Conservation (phyloP, 2,113 vertebrate genomes). For the Pluvianellus socialis region DNA sequence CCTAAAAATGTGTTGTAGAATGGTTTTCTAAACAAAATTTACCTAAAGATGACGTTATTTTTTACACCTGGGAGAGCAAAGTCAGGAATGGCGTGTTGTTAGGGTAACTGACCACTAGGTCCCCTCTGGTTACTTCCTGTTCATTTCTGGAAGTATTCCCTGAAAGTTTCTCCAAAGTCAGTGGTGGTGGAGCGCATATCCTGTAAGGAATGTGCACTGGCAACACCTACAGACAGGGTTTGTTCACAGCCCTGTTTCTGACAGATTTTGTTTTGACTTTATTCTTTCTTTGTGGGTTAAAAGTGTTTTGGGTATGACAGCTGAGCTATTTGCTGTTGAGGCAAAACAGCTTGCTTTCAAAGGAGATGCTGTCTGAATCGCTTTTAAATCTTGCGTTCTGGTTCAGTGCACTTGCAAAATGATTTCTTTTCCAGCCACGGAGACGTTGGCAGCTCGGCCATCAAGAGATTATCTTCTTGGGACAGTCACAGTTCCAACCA, state of each 20-base stretch:
- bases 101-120: not conserved
- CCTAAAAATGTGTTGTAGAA: not conserved
- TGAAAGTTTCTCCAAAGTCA: not conserved
- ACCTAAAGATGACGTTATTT: not conserved
- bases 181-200: not conserved
- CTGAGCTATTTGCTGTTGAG: not conserved
- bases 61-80: not conserved
- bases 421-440: slow-evolving; percentile 20
- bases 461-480: slow-evolving; percentile 74
- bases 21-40: not conserved
- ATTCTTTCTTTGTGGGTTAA: not conserved
- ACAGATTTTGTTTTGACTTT: not conserved
- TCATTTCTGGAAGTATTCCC: not conserved
- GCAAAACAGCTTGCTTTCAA: not conserved
- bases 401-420: not conserved
- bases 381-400: not conserved
- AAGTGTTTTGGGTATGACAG: not conserved
- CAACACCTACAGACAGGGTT: not conserved
- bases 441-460: not conserved
- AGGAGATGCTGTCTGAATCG: not conserved
- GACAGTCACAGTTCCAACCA: slow-evolving; percentile 72
- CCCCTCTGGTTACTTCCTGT: not conserved
- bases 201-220: not conserved
- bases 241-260: not conserved
- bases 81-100: not conserved